A percentile compares a stretch with the other conserved stretches of the same genome.
phyloP scores from a whole-genome alignment of 2,888 invertebrate genomes.

The Hypolimnas misippus region DNA sequence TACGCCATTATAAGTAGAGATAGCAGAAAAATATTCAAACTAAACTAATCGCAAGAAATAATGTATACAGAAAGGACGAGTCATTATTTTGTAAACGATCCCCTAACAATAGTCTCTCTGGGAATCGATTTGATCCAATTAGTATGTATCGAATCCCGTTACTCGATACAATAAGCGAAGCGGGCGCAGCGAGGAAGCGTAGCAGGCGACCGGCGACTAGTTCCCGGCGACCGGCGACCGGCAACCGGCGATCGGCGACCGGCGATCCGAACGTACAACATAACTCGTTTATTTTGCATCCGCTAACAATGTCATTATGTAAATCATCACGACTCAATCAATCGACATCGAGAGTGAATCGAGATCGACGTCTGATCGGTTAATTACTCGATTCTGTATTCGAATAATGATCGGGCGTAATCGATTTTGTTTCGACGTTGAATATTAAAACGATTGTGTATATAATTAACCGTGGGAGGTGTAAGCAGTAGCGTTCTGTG shows the following conservation, averaged over 20 bases:
- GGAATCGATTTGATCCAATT: slow-evolving; percentile 47
- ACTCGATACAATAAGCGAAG: slow-evolving; percentile 36
- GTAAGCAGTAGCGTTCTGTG: slow-evolving; percentile 24
- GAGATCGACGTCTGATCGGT: slow-evolving; percentile 63
- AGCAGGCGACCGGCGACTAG: too few relatives aligned
- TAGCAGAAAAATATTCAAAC: slow-evolving; percentile 5
- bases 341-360: slow-evolving; percentile 68
- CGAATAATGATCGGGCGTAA: slow-evolving; percentile 36
- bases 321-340: slow-evolving; percentile 59
- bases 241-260: slow-evolving; percentile 27
- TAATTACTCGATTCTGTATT: slow-evolving; percentile 52
- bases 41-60: slow-evolving; percentile 12
- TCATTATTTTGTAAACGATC: slow-evolving; percentile 35
- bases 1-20: neutral
- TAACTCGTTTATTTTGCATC: slow-evolving; percentile 65
- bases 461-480: slow-evolving; percentile 30
- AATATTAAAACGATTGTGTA: slow-evolving; percentile 35
- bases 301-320: slow-evolving; percentile 77
- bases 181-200: too few relatives aligned
- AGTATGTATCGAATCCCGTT: slow-evolving; percentile 42
- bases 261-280: slow-evolving; percentile 12
- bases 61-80: slow-evolving; percentile 16
- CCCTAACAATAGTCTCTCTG: slow-evolving; percentile 39
- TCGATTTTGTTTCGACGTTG: slow-evolving; percentile 41
- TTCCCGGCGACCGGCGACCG: too few relatives aligned